A percentile compares a stretch with the other conserved stretches of the same genome.
Conservation (phyloP, 2,888 invertebrate genomes). For the Dasypolia templi region DNA sequence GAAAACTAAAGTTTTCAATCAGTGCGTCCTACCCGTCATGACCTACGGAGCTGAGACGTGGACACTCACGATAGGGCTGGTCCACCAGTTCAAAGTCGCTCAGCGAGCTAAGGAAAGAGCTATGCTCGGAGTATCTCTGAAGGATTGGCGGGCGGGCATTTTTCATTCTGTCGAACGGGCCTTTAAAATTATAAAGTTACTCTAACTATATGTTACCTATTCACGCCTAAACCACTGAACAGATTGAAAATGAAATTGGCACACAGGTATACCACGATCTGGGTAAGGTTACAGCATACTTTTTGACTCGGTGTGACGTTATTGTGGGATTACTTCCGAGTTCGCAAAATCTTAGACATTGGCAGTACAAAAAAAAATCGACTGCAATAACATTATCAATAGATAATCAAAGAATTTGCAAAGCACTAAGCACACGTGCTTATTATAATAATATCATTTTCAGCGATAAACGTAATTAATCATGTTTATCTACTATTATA, state of each 20-base stretch:
- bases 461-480: slow-evolving; percentile 10
- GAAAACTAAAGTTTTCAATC: too few relatives aligned
- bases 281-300: neutral
- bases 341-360: neutral
- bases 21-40: too few relatives aligned
- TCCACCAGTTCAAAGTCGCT: too few relatives aligned
- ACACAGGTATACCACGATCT: neutral
- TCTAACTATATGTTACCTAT: neutral
- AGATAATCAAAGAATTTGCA: slow-evolving; percentile 27
- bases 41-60: too few relatives aligned
- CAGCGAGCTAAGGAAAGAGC: too few relatives aligned
- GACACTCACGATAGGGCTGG: too few relatives aligned
- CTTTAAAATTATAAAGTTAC: too few relatives aligned
- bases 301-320: neutral
- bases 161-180: too few relatives aligned
- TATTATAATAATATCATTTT: slow-evolving; percentile 4
- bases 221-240: neutral
- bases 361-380: neutral
- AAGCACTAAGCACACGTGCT: slow-evolving; percentile 24
- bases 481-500: slow-evolving; percentile 20
- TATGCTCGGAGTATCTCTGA: too few relatives aligned
- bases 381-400: slow-evolving; percentile 2
- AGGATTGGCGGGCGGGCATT: too few relatives aligned
- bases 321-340: neutral
- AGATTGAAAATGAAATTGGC: neutral